Conservation (phyloP, 2,888 invertebrate species). For the Drosophila pseudotalamancana region DNA sequence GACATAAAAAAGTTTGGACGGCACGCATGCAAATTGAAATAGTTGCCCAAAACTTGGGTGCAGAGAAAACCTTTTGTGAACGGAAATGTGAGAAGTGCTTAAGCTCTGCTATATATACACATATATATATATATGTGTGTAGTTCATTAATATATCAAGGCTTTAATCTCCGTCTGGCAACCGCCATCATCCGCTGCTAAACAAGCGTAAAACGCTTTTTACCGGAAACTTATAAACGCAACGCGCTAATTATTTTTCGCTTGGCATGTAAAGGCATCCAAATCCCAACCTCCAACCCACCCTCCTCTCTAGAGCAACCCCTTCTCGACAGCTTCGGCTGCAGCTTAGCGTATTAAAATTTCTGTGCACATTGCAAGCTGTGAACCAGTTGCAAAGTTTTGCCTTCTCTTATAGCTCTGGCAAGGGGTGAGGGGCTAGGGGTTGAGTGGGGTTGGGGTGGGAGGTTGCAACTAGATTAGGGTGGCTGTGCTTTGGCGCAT, state of each 20-base stretch:
- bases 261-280: constrained; percentile 25
- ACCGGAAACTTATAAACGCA: constrained; percentile 74
- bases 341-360: constrained; percentile 30
- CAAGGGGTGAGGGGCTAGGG: neutral
- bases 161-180: constrained; percentile 57
- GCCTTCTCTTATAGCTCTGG: neutral
- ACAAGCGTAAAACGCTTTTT: constrained; percentile 67
- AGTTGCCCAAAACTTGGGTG: constrained; percentile 43
- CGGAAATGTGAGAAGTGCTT: constrained; percentile 5
- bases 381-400: constrained; percentile 49
- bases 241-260: constrained; percentile 72
- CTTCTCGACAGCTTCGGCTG: neutral
- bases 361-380: constrained; percentile 28
- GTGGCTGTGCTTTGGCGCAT: constrained; percentile 16
- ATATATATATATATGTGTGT: neutral
- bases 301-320: no score
- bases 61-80: constrained; percentile 7
- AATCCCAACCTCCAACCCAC: neutral
- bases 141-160: constrained; percentile 68
- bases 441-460: no score
- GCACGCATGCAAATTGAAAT: constrained; percentile 59
- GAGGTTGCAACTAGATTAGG: neutral
- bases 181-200: constrained; percentile 42
- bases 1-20: no score
- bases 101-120: neutral